Percentiles rank a stretch among this genome's conserved stretches.
These are phyloP conservation scores for Ennomos erosarius DNA, from an alignment of 2,888 invertebrate species.

Conservation along the genomic window DNA sequence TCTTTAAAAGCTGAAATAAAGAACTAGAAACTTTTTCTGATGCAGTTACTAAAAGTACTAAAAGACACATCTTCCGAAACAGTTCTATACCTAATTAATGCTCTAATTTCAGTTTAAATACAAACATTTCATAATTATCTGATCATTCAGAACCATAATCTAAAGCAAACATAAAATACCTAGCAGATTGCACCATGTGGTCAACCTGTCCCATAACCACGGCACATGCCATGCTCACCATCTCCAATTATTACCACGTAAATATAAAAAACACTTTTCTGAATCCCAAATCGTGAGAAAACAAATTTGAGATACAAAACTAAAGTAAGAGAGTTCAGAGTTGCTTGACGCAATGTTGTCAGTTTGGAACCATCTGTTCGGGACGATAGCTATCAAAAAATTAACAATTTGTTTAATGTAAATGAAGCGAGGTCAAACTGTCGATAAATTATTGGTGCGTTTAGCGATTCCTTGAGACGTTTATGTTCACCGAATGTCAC, in stretches of 20 bases:
- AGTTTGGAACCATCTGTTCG: slow-evolving; percentile 76
- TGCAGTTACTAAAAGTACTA: no score
- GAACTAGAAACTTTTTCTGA: no score
- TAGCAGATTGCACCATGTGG: slow-evolving; percentile 82
- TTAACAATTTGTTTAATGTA: slow-evolving; percentile 86
- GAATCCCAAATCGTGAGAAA: slow-evolving; percentile 40
- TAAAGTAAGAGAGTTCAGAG: slow-evolving; percentile 35
- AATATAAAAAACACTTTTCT: slow-evolving; percentile 67
- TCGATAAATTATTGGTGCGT: slow-evolving; percentile 79
- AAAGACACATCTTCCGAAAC: no score
- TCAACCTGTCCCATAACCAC: slow-evolving; percentile 82
- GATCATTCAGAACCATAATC: slow-evolving; percentile 61
- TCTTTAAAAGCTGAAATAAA: no score
- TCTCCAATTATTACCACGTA: slow-evolving; percentile 73
- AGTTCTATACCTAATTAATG: no score
- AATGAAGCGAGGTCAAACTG: slow-evolving; percentile 79
- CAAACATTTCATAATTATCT: slow-evolving; percentile 10
- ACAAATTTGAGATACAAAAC: slow-evolving; percentile 38
- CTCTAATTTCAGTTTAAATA: not conserved
- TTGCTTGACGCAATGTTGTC: slow-evolving; percentile 24
- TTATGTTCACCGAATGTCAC: slow-evolving; percentile 82
- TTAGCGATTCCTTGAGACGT: slow-evolving; percentile 73
- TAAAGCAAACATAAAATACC: slow-evolving; percentile 73
- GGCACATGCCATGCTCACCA: slow-evolving; percentile 82
- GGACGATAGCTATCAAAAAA: slow-evolving; percentile 83